Percentiles rank a stretch among this genome's conserved stretches.
Conservation (phyloP, 2,797 vertebrate species). For the Pelobates cultripes region DNA sequence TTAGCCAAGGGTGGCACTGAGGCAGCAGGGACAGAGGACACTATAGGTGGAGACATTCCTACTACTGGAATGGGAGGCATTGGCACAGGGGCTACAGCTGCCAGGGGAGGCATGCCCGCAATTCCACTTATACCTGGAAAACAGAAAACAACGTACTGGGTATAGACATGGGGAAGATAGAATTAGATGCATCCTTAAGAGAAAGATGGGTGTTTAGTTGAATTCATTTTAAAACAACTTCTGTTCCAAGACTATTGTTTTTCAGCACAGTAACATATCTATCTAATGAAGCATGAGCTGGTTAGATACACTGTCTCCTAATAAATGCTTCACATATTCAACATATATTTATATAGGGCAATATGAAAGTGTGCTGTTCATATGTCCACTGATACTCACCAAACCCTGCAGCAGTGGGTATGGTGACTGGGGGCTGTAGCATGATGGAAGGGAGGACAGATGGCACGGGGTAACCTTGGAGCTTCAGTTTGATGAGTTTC, state of each 20-base stretch:
- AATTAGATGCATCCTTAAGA: neutral
- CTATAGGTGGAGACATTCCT: constrained; percentile 90
- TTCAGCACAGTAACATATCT: no score
- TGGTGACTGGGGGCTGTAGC: constrained; percentile 84
- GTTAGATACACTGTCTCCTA: no score
- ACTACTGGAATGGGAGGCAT: constrained; percentile 86
- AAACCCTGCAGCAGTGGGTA: constrained; percentile 79
- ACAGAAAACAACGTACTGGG: constrained; percentile 29
- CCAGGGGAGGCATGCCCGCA: constrained; percentile 77
- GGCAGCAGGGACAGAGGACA: constrained; percentile 80
- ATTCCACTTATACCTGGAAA: constrained; percentile 83
- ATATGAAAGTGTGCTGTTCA: no score
- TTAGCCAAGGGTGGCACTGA: constrained; percentile 90
- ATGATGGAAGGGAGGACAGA: constrained; percentile 87
- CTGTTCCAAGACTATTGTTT: no score
- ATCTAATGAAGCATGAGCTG: no score
- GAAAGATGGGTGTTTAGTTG: neutral
- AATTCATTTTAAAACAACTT: no score
- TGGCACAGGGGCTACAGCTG: constrained; percentile 85
- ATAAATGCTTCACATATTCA: no score
- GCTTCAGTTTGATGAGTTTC: constrained; percentile 97
- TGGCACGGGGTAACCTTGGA: constrained; percentile 94
- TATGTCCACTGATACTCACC: constrained; percentile 72
- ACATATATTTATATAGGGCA: no score
- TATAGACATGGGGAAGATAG: neutral